A percentile compares a stretch with the other conserved stretches of the same genome.
These are phyloP conservation scores for Arion vulgaris DNA, from an alignment of 1,140 invertebrate species.

Conservation along the genomic window DNA sequence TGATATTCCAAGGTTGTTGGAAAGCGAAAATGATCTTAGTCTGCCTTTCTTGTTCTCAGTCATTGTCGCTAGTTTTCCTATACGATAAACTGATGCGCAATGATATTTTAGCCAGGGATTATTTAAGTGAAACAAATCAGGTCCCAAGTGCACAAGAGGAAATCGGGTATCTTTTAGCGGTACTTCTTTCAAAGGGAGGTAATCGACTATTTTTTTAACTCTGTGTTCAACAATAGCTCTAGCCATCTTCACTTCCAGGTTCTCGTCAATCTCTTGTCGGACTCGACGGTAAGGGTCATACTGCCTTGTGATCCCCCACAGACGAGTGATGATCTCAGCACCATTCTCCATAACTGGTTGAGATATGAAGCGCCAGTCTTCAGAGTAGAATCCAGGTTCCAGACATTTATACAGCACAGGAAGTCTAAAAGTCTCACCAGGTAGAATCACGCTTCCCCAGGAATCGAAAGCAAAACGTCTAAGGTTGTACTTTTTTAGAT, in stretches of 20 bases:
- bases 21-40: neutral
- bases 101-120: constrained; percentile 22
- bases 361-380: constrained; percentile 23
- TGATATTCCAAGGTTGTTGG: neutral
- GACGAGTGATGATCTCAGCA: constrained; percentile 13
- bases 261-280: neutral
- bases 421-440: constrained; percentile 15
- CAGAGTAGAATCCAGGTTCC: neutral
- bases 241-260: neutral
- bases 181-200: constrained; percentile 17
- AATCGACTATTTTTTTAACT: constrained; percentile 8
- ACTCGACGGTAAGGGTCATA: neutral
- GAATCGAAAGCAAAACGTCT: constrained; percentile 7
- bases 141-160: constrained; percentile 10
- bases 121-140: constrained; percentile 14
- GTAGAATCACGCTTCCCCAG: constrained; percentile 6
- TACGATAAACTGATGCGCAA: constrained; percentile 2
- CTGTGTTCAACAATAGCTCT: neutral
- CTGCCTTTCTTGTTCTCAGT: neutral
- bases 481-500: neutral
- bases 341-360: constrained; percentile 30
- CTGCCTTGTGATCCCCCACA: constrained; percentile 23
- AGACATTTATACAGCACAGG: constrained; percentile 20
- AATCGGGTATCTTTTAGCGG: constrained; percentile 11
- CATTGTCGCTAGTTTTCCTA: constrained; percentile 8